phyloP scores from a whole-genome alignment of 2,888 invertebrate genomes.

The Carterocephalus palaemon region DNA sequence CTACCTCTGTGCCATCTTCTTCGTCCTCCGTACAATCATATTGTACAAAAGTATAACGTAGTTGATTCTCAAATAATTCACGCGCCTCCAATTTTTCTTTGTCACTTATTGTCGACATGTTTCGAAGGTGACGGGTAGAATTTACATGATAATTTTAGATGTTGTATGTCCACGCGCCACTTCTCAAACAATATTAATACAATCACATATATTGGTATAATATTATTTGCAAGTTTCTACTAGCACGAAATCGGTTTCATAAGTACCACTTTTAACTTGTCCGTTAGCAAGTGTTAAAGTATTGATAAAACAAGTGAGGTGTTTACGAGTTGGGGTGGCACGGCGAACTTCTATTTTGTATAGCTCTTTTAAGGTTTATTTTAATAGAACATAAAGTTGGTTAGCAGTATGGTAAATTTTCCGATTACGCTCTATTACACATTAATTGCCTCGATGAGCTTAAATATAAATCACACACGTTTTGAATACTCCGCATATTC shows the following conservation, averaged over 20 bases:
- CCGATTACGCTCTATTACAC: too few species aligned
- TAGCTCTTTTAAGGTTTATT: background rate
- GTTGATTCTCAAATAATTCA: slow-evolving; percentile 67
- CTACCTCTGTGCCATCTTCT: slow-evolving; percentile 68
- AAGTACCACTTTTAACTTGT: slow-evolving; percentile 5
- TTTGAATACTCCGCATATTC: too few species aligned
- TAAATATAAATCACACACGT: too few species aligned
- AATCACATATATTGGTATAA: background rate
- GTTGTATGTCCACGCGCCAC: too few species aligned
- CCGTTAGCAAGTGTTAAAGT: slow-evolving; percentile 53
- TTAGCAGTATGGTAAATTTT: too few species aligned
- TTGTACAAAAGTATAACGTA: slow-evolving; percentile 61
- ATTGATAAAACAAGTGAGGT: slow-evolving; percentile 68
- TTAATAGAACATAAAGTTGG: too few species aligned
- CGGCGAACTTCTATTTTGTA: background rate
- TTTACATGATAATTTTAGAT: slow-evolving; percentile 6
- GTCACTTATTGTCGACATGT: slow-evolving; percentile 44
- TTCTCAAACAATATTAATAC: too few species aligned
- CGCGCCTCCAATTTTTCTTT: slow-evolving; percentile 60
- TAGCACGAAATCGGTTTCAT: background rate
- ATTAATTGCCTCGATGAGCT: too few species aligned
- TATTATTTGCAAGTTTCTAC: background rate
- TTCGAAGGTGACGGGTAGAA: slow-evolving; percentile 26
- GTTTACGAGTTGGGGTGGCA: slow-evolving; percentile 36
- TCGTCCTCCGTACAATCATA: slow-evolving; percentile 61